A percentile compares a stretch with the other conserved stretches of the same genome.
Conservation (phyloP, 2,113 vertebrate species). For the Crotalus viridis region DNA sequence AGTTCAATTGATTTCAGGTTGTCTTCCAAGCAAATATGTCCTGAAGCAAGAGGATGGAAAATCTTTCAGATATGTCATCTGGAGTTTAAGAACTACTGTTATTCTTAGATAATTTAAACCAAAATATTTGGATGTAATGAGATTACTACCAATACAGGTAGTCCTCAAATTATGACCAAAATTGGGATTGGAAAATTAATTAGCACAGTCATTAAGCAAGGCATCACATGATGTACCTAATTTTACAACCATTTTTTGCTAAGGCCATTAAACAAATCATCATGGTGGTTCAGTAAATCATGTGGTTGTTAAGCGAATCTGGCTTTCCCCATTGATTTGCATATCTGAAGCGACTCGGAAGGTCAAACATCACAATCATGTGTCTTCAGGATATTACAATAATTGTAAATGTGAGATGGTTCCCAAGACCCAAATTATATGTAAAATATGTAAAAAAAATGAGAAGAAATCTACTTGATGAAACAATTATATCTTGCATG, state of each 20-base stretch:
- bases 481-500: background rate
- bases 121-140: background rate
- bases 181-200: background rate
- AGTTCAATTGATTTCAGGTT: slow-evolving; percentile 1
- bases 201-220: background rate
- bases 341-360: background rate
- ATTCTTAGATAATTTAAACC: background rate
- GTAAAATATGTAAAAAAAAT: background rate
- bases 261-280: background rate
- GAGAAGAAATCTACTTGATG: background rate
- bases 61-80: background rate
- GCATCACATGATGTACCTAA: background rate
- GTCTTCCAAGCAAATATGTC: background rate
- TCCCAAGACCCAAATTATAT: background rate
- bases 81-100: background rate
- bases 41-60: background rate
- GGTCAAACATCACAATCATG: background rate
- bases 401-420: background rate
- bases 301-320: background rate
- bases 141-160: background rate
- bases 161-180: background rate
- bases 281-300: background rate
- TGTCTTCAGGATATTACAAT: background rate
- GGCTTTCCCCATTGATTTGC: background rate
- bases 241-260: background rate